Base-by-base conservation (phyloP, 2,113 vertebrate genomes). In the Sturnira hondurensis region DNA sequence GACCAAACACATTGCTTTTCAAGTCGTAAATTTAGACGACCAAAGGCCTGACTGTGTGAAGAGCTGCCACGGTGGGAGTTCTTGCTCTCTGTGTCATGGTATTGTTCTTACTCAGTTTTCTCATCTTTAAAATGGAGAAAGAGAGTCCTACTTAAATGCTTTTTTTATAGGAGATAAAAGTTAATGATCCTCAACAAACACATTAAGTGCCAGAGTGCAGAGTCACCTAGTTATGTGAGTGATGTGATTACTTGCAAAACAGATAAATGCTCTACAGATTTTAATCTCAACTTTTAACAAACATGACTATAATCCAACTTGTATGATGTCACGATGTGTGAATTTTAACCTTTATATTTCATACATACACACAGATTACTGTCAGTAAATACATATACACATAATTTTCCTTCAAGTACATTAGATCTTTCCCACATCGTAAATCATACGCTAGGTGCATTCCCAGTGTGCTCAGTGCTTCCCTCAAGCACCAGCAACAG, bases 81-180 rank as follows among this genome's bases (percentile, higher is more conserved):
- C 33, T 36, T 61, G 31, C 4, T 95, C 38, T 8, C 1, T 20
- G 41, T 65, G 56, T 94, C 19, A 63, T 26, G 58, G 10, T 33
- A 15, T 28, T 81, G 38, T 71, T 92, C n/a, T 78, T 41, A 65
- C 16, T 95, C 61, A 61, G 26, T 92, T 96, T 97, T 84, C 63
- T 86, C 87, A 94, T 71, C 80, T 95, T 85, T 82, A 96, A 96
- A 94, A 87, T 94, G 63, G 22, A 89, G 10, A 65, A 58, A 80
- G 86, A 78, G 17, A n/a, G 16, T 36, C n/a, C 86, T 70, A 61
- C 31, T 70, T 87, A 14, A 43, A 31, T 8, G 3, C 3, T 28
- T 33, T 58, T 91, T 71, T 86, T 80, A 22, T 68, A 63, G 24
- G 67, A 84, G 36, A 91, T 65, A 73, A 56, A 93, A 93, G 52